Base-by-base conservation (phyloP, 2,113 vertebrate species). In the Felis chaus region DNA sequence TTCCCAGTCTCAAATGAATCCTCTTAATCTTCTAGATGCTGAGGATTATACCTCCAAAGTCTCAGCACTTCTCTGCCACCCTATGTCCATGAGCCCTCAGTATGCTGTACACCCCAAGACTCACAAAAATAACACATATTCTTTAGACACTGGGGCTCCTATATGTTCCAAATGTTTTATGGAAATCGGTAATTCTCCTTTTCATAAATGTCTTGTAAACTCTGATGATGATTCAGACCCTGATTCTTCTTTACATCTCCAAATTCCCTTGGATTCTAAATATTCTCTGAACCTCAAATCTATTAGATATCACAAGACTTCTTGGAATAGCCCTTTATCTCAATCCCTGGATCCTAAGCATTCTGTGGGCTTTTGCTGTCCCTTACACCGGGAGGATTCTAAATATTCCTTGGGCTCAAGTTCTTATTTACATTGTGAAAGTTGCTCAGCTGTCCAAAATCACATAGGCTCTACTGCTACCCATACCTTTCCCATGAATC, bases 391-490 rank as follows among this genome's bases (percentile, higher is more conserved):
- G 25, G 81, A 66, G 27, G 36, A 87, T 79, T 82, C 53, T 87
- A 96, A 92, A 57, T 87, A 55, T 92, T 95, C 55, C 12, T 48
- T 91, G 25, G 41, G 7, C 25, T 86, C 91, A 65, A 71, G 41
- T 84, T 97, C 71, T 71, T 92, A 85, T 83, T 90, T 97, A 85
- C 61, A 96, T 53, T 96, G 18, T 93, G 80, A 94, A 95, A 90
- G 48, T 73, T 92, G 12, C 61, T 95, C 80, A 63, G 39, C 61
- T 94, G 14, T 92, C 36, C 91, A 90, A 94, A 95, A 83, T 45
- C 36, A 68, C 53, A 65, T 61, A 68, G 23, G 7, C 5, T 79
- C 23, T 87, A 50, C 79, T 57, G 23, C 65, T 86, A 48, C 29
- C 2, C 8, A 2, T 15, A 79, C 45, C 7, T 66, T 73, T 90